Evolutionary conservation across 1,140 invertebrate species (phyloP).

Genomic region (Drosophila yakuba): DNA sequence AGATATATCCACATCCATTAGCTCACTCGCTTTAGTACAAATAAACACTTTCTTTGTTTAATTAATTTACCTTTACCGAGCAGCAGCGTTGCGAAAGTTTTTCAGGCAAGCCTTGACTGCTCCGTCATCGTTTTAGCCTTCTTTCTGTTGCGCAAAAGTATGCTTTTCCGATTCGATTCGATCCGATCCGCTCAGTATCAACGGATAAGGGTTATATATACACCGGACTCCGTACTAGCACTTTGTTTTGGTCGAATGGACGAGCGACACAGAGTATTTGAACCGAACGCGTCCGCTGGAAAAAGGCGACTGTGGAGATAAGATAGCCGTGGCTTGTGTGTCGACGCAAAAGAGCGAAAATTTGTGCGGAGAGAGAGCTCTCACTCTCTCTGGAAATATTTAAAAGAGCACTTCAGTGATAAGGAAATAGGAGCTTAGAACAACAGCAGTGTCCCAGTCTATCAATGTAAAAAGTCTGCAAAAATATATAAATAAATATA

Average conservation of each 20-base stretch:
- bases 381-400: neutral
- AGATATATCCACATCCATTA: conserved; percentile 12
- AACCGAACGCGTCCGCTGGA: conserved; percentile 46
- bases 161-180: neutral
- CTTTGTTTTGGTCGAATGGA: conserved; percentile 7
- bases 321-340: conserved; percentile 8
- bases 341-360: conserved; percentile 8
- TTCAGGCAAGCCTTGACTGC: conserved; percentile 43
- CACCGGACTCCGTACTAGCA: conserved; percentile 14
- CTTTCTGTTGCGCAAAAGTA: conserved; percentile 5
- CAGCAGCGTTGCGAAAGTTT: conserved; percentile 30
- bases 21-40: conserved; percentile 15
- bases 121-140: conserved; percentile 51
- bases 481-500: too few species aligned
- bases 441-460: too few species aligned
- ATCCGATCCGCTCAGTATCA: too few species aligned
- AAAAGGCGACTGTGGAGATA: conserved; percentile 46
- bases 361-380: neutral
- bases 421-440: too few species aligned
- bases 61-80: conserved; percentile 38
- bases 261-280: conserved; percentile 12
- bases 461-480: too few species aligned
- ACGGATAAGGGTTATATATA: conserved; percentile 10
- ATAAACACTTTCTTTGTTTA: conserved; percentile 45
- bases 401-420: too few species aligned